A percentile compares a stretch with the other conserved stretches of the same genome.
These are phyloP conservation scores for Grantiella picta DNA, from an alignment of 2,113 vertebrate species.

Conservation along the genomic window DNA sequence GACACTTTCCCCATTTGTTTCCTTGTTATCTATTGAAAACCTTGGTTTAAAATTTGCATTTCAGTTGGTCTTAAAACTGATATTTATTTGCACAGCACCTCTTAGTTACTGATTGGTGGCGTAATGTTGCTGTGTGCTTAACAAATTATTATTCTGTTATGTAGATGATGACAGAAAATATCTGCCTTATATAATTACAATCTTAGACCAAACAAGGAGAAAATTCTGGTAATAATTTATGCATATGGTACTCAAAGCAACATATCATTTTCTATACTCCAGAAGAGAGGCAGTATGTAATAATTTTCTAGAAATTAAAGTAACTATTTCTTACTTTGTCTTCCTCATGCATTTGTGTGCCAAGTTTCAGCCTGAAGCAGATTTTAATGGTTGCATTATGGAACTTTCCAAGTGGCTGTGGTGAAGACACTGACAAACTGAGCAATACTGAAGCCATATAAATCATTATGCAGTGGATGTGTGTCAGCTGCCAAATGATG, in stretches of 20 bases:
- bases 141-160: not conserved
- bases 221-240: constrained; percentile 8
- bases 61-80: not conserved
- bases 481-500: not conserved
- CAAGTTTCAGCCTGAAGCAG: constrained; percentile 6
- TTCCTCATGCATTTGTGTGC: not conserved
- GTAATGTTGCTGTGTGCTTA: not conserved
- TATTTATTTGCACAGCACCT: not conserved
- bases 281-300: not conserved
- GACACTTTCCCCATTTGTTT: not conserved
- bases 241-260: not conserved
- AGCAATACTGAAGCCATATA: not conserved
- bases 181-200: not conserved
- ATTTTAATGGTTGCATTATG: not conserved
- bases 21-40: not conserved
- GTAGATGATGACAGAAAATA: not conserved
- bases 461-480: not conserved
- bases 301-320: constrained; percentile 27
- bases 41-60: not conserved
- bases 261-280: not conserved
- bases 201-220: not conserved
- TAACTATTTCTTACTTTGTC: not conserved
- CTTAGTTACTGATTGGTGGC: not conserved
- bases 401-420: not conserved
- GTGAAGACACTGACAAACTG: constrained; percentile 9